These are phyloP conservation scores for Cynoglossus semilaevis DNA, from an alignment of 2,113 vertebrate genomes.

Conservation along the genomic window DNA sequence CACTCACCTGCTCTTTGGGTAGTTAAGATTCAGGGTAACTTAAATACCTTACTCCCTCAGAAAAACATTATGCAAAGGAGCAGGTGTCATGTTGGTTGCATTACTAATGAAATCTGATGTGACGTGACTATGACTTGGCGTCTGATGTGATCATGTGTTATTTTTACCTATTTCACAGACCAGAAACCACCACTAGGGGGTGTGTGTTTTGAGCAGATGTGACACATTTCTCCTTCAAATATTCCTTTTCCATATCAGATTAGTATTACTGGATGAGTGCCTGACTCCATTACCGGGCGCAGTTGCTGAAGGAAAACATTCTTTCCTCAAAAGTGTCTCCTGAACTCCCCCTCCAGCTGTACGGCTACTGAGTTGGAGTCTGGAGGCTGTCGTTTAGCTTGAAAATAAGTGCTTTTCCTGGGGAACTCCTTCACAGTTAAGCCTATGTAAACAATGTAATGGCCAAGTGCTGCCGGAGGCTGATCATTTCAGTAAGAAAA, in stretches of 20 bases:
- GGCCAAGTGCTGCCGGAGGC: constrained; percentile 24
- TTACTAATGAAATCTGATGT: too few relatives aligned
- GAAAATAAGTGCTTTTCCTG: constrained; percentile 15
- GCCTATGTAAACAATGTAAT: constrained; percentile 29
- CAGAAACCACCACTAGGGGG: too few relatives aligned
- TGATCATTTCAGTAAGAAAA: constrained; percentile 24
- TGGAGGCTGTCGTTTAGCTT: constrained; percentile 16
- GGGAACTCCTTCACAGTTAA: constrained; percentile 24
- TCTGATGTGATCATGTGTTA: too few relatives aligned
- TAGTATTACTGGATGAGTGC: background rate
- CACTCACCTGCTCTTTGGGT: too few relatives aligned
- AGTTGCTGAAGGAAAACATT: constrained; percentile 13
- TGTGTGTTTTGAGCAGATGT: too few relatives aligned
- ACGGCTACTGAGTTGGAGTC: constrained; percentile 5
- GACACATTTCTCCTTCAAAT: too few relatives aligned
- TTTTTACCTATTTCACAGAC: too few relatives aligned
- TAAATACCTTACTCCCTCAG: too few relatives aligned
- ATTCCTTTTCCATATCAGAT: background rate
- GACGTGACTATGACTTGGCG: too few relatives aligned
- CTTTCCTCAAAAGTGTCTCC: constrained; percentile 12
- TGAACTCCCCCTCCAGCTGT: constrained; percentile 23
- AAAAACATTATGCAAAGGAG: too few relatives aligned
- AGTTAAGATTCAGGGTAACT: too few relatives aligned
- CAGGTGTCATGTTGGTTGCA: too few relatives aligned
- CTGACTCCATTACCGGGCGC: background rate